Evolutionary conservation across 2,888 invertebrate species (phyloP).

Genomic region (Malthinus flaveolus): DNA sequence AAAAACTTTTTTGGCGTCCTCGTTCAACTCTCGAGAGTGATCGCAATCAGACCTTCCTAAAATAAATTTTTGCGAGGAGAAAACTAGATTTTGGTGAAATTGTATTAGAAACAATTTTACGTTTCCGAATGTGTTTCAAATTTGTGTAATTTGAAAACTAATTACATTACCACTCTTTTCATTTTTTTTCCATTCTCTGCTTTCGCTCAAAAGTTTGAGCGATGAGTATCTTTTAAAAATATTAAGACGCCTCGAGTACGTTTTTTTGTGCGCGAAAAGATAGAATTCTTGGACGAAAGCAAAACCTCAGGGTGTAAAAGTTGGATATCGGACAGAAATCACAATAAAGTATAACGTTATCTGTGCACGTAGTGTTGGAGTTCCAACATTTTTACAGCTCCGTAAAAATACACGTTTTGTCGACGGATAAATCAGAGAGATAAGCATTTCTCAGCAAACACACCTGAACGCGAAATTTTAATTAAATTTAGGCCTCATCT

Average conservation of each 20-base stretch:
- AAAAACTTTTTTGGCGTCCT: too few species aligned
- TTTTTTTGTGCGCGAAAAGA: slow-evolving; percentile 2
- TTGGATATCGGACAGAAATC: slow-evolving; percentile 38
- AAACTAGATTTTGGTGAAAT: too few species aligned
- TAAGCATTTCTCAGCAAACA: slow-evolving; percentile 36
- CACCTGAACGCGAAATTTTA: slow-evolving; percentile 15
- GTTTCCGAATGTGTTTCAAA: too few species aligned
- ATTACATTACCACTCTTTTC: background rate
- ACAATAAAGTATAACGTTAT: slow-evolving; percentile 45
- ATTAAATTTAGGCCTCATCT: slow-evolving; percentile 4
- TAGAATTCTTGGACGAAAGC: slow-evolving; percentile 12
- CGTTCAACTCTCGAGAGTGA: too few species aligned
- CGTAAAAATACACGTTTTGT: slow-evolving; percentile 45
- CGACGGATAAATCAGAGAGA: slow-evolving; percentile 47
- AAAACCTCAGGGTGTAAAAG: slow-evolving; percentile 19
- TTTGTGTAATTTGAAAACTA: too few species aligned
- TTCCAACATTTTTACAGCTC: slow-evolving; percentile 41
- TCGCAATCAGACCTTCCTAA: too few species aligned
- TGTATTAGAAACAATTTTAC: too few species aligned
- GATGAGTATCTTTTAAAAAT: background rate
- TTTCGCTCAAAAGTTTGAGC: background rate
- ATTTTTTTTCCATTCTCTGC: background rate
- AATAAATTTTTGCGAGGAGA: too few species aligned
- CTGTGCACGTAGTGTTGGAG: slow-evolving; percentile 38
- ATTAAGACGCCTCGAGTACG: slow-evolving; percentile 1